These are phyloP conservation scores for Trissolcus brochymenae DNA, from an alignment of 2,888 invertebrate species.

Conservation along the genomic window DNA sequence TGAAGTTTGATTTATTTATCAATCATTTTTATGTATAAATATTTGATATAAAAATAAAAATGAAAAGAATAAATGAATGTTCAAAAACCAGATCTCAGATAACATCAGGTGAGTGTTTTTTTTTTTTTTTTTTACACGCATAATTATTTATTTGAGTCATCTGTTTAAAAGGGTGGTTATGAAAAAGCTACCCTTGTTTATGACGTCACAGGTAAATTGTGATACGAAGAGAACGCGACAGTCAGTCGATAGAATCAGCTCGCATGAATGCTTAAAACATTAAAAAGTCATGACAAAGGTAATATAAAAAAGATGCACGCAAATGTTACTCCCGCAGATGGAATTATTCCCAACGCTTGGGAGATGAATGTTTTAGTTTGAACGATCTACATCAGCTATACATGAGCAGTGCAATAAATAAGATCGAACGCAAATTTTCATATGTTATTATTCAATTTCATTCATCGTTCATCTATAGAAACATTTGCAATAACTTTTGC, in stretches of 20 bases:
- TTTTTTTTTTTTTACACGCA: too few relatives aligned
- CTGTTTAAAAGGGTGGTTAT: conserved; percentile 24
- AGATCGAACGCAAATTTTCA: too few relatives aligned
- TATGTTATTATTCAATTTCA: too few relatives aligned
- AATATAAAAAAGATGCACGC: conserved; percentile 35
- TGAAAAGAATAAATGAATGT: too few relatives aligned
- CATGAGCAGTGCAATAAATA: conserved; percentile 23
- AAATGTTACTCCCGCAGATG: conserved; percentile 46
- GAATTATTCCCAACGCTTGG: conserved; percentile 34
- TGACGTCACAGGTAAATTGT: conserved; percentile 22
- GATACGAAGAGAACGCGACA: conserved; percentile 8
- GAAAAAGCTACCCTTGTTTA: conserved; percentile 30
- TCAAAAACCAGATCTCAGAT: too few relatives aligned
- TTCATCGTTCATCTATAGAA: too few relatives aligned
- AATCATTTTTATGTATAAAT: too few relatives aligned
- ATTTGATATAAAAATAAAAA: too few relatives aligned
- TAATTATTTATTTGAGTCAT: conserved; percentile 26
- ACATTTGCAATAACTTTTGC: too few relatives aligned
- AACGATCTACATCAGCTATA: conserved; percentile 13
- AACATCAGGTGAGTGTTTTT: too few relatives aligned
- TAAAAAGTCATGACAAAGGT: conserved; percentile 31
- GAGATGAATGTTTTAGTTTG: conserved; percentile 38
- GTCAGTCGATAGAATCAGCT: conserved; percentile 39
- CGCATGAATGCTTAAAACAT: conserved; percentile 40
- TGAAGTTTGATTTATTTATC: too few relatives aligned